phyloP scores from a whole-genome alignment of 2,113 vertebrate species.

The Caretta caretta region DNA sequence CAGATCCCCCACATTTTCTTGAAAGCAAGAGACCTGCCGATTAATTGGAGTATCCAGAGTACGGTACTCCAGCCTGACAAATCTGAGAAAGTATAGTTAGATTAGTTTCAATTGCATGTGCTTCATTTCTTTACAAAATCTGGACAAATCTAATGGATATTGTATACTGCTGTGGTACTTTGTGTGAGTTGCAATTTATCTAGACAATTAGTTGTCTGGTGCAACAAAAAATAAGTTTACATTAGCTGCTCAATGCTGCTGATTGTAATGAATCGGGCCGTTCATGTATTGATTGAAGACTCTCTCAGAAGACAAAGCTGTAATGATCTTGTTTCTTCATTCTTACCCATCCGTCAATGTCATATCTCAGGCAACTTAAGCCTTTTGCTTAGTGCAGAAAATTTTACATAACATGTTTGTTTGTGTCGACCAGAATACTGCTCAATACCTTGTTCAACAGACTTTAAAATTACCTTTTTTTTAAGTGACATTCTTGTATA shows the following conservation, averaged over 20 bases:
- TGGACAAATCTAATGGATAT: neutral
- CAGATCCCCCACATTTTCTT: neutral
- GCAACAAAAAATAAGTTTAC: neutral
- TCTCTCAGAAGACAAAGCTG: neutral
- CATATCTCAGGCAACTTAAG: neutral
- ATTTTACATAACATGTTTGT: neutral
- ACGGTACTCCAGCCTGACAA: neutral
- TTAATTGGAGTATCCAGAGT: neutral
- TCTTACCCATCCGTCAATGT: slow-evolving; percentile 11
- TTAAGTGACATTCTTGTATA: neutral
- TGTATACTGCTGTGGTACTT: neutral
- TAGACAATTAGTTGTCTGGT: neutral
- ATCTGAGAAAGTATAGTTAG: neutral
- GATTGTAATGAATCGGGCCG: fast-evolving
- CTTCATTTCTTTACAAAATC: neutral
- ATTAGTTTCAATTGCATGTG: neutral
- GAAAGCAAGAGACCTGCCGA: neutral
- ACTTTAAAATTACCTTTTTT: neutral
- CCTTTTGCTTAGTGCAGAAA: slow-evolving; percentile 10
- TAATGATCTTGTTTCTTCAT: neutral
- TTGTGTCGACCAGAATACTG: neutral
- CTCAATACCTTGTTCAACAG: neutral
- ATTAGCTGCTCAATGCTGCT: neutral
- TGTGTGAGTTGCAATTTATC: neutral
- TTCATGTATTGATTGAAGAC: neutral